Evolutionary conservation across 2,113 vertebrate genomes (phyloP).

Genomic region (Brienomyrus brachyistius): DNA sequence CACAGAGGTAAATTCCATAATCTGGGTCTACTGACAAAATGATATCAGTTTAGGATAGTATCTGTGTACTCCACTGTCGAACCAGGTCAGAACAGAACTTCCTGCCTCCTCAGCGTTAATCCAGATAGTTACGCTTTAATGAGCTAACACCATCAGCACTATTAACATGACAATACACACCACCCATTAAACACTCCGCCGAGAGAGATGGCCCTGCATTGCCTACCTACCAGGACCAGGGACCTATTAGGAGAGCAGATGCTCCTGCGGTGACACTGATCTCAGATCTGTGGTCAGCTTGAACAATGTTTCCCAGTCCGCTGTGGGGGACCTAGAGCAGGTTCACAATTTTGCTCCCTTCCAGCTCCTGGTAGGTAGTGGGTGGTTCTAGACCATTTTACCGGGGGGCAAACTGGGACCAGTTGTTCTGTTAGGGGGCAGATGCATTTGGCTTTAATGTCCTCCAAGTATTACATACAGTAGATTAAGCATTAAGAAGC

Average conservation of each 20-base stretch:
- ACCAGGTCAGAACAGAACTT: background rate
- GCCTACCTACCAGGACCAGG: background rate
- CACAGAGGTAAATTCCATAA: conserved; percentile 41
- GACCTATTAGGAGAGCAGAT: background rate
- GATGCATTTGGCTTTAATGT: too few relatives aligned
- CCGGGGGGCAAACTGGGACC: too few relatives aligned
- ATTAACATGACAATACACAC: conserved; percentile 15
- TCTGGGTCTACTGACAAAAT: conserved; percentile 32
- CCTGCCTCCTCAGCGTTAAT: background rate
- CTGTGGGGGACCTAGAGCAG: background rate
- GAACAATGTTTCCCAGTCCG: background rate
- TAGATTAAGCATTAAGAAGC: too few relatives aligned
- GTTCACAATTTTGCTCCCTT: background rate
- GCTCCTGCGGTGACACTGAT: background rate
- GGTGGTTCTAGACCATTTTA: background rate
- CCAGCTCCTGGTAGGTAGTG: background rate
- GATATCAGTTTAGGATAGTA: conserved; percentile 19
- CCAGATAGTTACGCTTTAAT: conserved; percentile 19
- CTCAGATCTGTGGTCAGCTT: background rate
- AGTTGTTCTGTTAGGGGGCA: background rate
- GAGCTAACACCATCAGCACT: conserved; percentile 4
- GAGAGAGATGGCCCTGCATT: background rate
- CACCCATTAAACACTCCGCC: background rate
- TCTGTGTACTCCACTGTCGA: background rate
- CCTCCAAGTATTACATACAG: too few relatives aligned